A percentile compares a stretch with the other conserved stretches of the same genome.
Conservation (phyloP, 2,888 invertebrate genomes). For the Allacma fusca region DNA sequence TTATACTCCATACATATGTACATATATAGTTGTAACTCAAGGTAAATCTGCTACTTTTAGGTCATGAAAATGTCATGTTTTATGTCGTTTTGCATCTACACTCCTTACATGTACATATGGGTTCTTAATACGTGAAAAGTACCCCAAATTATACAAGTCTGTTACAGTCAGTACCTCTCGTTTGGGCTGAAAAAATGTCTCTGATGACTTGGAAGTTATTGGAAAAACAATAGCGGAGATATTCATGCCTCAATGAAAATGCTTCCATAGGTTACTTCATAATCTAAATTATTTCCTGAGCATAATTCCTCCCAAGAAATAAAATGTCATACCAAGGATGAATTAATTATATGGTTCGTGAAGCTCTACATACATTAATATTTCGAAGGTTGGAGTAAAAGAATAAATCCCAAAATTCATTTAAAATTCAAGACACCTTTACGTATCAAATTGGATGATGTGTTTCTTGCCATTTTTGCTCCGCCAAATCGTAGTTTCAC, state of each 20-base stretch:
- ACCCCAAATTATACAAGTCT: no score
- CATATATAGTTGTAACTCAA: not conserved
- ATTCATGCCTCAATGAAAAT: not conserved
- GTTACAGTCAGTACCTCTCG: no score
- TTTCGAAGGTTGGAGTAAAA: not conserved
- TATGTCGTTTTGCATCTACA: no score
- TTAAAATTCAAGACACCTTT: not conserved
- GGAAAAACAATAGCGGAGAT: not conserved
- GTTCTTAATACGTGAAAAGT: no score
- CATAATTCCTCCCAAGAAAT: not conserved
- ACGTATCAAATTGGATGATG: no score
- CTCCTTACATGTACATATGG: no score
- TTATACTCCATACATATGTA: not conserved
- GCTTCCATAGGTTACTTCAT: not conserved
- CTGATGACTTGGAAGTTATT: not conserved
- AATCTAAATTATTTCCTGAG: not conserved
- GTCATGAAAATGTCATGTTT: conserved; percentile 5
- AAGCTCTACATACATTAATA: not conserved
- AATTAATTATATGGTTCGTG: not conserved
- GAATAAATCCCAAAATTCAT: not conserved
- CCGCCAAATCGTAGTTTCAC: no score
- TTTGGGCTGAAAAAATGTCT: not conserved
- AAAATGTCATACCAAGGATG: not conserved
- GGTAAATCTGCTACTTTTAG: conserved; percentile 9
- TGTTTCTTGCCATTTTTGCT: no score